phyloP scores from a whole-genome alignment of 2,113 vertebrate species.

The Vireo altiloquus region DNA sequence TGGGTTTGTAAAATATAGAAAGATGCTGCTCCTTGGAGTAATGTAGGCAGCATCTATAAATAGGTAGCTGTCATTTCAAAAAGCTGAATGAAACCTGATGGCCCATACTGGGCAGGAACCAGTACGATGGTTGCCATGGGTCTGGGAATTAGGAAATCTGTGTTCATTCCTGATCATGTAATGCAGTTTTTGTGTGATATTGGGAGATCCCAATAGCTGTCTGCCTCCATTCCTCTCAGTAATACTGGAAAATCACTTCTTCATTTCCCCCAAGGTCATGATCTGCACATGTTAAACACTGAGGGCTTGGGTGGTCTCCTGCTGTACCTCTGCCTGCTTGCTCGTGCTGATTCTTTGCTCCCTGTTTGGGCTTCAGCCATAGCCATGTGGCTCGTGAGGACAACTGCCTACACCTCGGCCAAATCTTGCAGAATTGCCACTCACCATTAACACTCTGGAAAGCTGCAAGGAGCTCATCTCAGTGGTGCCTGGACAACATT shows the following conservation, averaged over 20 bases:
- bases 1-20: neutral
- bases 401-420: neutral
- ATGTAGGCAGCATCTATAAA: neutral
- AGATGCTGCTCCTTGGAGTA: neutral
- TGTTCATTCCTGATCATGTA: neutral
- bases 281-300: neutral
- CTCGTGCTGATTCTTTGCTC: neutral
- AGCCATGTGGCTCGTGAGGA: neutral
- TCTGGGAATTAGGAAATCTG: neutral
- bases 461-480: neutral
- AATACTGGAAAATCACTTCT: neutral
- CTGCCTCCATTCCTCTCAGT: neutral
- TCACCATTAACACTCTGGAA: neutral
- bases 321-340: neutral
- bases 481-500: neutral
- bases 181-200: neutral
- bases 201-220: neutral
- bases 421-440: neutral
- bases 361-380: neutral
- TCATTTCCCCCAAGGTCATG: neutral
- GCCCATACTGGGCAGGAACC: neutral
- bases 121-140: neutral
- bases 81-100: neutral
- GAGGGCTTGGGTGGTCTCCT: neutral
- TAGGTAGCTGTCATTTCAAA: neutral